phyloP scores from a whole-genome alignment of 2,797 vertebrate genomes.

The Rhadinocentrus ornatus region DNA sequence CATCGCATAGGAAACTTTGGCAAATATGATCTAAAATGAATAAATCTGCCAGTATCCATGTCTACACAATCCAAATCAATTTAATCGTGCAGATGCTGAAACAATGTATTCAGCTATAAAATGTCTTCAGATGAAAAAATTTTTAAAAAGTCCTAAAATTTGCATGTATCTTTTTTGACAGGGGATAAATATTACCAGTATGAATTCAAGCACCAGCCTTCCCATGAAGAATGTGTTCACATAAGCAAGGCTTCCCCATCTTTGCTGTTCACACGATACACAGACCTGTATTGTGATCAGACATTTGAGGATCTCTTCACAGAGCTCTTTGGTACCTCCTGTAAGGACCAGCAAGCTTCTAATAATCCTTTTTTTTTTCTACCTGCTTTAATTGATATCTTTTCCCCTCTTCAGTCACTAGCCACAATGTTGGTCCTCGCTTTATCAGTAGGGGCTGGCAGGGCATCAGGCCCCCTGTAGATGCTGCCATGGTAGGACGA shows the following conservation, averaged over 20 bases:
- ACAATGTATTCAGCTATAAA: no score
- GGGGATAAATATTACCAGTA: slow-evolving; percentile 91
- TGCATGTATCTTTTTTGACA: slow-evolving; percentile 53
- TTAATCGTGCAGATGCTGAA: no score
- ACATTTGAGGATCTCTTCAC: slow-evolving; percentile 84
- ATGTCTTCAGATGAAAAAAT: no score
- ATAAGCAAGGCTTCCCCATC: slow-evolving; percentile 85
- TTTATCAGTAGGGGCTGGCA: slow-evolving; percentile 86
- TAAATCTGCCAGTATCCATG: no score
- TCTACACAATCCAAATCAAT: no score
- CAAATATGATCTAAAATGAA: no score
- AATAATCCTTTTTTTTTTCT: background rate
- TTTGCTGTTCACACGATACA: slow-evolving; percentile 85
- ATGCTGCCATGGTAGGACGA: slow-evolving; percentile 90
- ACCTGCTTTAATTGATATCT: background rate
- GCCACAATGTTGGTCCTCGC: slow-evolving; percentile 48
- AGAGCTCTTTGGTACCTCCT: slow-evolving; percentile 79
- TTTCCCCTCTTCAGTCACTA: slow-evolving; percentile 42
- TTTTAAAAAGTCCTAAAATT: no score
- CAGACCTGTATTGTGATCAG: slow-evolving; percentile 82
- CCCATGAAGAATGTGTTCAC: slow-evolving; percentile 83
- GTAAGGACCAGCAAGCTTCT: slow-evolving; percentile 59
- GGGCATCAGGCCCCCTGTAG: slow-evolving; percentile 84
- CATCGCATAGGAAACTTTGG: no score
- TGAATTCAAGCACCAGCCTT: slow-evolving; percentile 90